A percentile compares a stretch with the other conserved stretches of the same genome.
phyloP scores from a whole-genome alignment of 2,113 vertebrate species.

The Paratilapia polleni region DNA sequence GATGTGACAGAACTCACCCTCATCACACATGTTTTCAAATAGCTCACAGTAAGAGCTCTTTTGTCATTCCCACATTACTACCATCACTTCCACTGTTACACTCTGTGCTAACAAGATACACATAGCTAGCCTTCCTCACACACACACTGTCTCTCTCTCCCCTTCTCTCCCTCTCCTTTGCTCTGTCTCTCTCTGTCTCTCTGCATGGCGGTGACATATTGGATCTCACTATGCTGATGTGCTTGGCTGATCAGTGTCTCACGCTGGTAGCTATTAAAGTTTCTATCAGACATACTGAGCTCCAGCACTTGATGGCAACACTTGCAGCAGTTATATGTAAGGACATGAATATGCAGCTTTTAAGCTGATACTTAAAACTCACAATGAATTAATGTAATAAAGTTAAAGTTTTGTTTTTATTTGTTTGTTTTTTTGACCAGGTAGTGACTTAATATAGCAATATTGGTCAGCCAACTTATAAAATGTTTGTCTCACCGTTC shows the following conservation, averaged over 20 bases:
- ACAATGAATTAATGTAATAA: neutral
- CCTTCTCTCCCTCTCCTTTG: neutral
- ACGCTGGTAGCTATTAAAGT: slow-evolving; percentile 70
- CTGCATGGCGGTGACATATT: slow-evolving; percentile 68
- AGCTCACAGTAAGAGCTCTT: slow-evolving; percentile 60
- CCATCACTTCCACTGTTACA: slow-evolving; percentile 56
- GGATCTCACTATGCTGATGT: slow-evolving; percentile 69
- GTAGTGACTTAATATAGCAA: neutral
- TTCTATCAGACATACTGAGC: slow-evolving; percentile 59
- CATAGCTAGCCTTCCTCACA: neutral
- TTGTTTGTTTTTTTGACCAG: neutral
- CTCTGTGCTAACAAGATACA: slow-evolving; percentile 59
- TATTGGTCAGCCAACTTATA: too few species aligned
- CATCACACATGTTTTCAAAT: slow-evolving; percentile 40
- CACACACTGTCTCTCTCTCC: neutral
- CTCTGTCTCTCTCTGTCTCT: slow-evolving; percentile 14
- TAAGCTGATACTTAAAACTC: slow-evolving; percentile 2
- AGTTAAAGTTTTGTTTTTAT: neutral
- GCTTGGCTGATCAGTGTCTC: slow-evolving; percentile 67
- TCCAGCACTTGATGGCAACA: slow-evolving; percentile 47
- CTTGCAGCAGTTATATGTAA: slow-evolving; percentile 17
- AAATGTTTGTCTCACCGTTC: too few species aligned
- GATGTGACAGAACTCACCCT: slow-evolving; percentile 16
- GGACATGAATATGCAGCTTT: slow-evolving; percentile 19
- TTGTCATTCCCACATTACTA: slow-evolving; percentile 63